phyloP scores from a whole-genome alignment of 2,888 invertebrate species.

The Xestoiulus laeticollis region DNA sequence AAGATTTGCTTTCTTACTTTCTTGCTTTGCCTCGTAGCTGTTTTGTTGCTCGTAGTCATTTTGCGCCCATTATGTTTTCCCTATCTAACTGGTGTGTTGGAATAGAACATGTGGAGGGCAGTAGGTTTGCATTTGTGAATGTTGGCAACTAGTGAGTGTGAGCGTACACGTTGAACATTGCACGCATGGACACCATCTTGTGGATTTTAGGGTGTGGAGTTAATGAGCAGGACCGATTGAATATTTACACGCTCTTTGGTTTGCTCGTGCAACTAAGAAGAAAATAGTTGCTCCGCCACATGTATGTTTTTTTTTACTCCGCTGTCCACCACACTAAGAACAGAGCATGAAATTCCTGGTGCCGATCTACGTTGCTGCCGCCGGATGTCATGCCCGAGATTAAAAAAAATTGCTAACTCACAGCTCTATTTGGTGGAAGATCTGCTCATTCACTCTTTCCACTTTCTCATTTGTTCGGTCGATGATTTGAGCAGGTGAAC shows the following conservation, averaged over 20 bases:
- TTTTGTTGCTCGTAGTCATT: neutral
- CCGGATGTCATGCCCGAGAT: neutral
- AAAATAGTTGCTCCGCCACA: neutral
- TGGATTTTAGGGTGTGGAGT: neutral
- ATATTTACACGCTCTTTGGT: neutral
- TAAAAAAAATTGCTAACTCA: neutral
- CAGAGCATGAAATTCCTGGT: neutral
- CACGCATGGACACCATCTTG: neutral
- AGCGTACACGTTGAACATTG: neutral
- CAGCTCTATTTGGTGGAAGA: neutral
- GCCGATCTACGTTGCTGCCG: neutral
- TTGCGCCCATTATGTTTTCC: neutral
- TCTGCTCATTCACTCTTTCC: constrained; percentile 47
- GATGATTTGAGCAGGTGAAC: neutral
- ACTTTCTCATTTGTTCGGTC: constrained; percentile 25
- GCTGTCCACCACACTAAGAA: neutral
- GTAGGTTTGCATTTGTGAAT: neutral
- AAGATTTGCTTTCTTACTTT: neutral
- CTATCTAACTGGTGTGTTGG: neutral
- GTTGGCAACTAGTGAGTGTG: neutral
- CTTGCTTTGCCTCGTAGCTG: neutral
- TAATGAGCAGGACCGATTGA: constrained; percentile 31
- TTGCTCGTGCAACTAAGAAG: neutral
- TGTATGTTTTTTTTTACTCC: neutral
- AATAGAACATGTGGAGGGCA: neutral